Percentiles rank a stretch among this genome's conserved stretches.
Evolutionary conservation across 2,797 vertebrate species (phyloP).

Genomic region (Dipus sagitta): DNA sequence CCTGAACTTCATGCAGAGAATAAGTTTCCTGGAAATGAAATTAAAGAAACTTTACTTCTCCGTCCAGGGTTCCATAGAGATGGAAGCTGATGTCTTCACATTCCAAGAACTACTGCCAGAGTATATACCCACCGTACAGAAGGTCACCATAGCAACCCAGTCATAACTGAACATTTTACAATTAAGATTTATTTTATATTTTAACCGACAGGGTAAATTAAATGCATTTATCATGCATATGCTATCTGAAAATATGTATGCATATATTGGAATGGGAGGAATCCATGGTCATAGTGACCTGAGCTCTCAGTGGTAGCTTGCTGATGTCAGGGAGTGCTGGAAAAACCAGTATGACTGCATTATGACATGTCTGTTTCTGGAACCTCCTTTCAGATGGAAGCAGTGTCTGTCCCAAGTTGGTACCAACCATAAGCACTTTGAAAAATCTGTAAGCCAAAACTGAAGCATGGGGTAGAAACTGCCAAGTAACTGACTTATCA

Average conservation of each 20-base stretch:
- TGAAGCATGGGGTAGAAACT: background rate
- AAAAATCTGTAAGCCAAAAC: background rate
- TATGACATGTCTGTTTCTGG: no score
- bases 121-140: no score
- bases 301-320: background rate
- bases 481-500: background rate
- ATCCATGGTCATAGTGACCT: background rate
- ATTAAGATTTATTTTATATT: background rate
- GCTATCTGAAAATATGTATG: background rate
- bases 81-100: rapidly evolving
- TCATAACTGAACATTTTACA: background rate
- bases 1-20: background rate
- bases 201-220: background rate
- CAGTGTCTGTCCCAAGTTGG: background rate
- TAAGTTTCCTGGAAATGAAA: background rate
- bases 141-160: background rate
- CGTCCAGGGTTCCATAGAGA: rapidly evolving
- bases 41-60: background rate
- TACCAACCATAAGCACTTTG: background rate
- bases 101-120: rapidly evolving
- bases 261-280: background rate
- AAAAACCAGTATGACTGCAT: background rate
- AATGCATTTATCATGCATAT: background rate
- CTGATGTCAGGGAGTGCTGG: background rate
- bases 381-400: background rate